Base-by-base conservation (phyloP, 2,888 invertebrate genomes). In the Agonum fuliginosum region DNA sequence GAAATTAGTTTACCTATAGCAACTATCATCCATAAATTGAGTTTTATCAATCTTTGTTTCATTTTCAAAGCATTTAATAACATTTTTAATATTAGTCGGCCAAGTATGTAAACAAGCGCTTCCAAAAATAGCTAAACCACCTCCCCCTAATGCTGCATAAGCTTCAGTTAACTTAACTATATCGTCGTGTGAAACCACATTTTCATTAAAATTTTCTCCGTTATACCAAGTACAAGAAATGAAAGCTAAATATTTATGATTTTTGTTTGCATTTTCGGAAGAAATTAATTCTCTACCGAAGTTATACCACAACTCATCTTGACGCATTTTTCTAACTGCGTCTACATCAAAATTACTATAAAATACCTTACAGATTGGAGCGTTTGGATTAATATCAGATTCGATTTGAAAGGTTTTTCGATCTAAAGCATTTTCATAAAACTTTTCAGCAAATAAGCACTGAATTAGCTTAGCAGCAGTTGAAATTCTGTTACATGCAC, bases 71-170 rank as follows among this genome's bases (percentile, higher is more conserved):
- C 89, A 82, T 81, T 83, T 27, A 79, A 93, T 85, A 24, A 97
- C 90, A 81, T 96, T 92, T 3, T 91, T 88, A 78, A 95, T 87
- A 54, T 86, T 86, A 24, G 90, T 90, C 1, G 98, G 96, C 97
- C 97, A 98, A 1, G 96, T 94, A 85, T 96, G 95, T 69, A 98
- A 90, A 84, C 95, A 96, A 0, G 93, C 97, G 0, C 95, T 95
- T 4, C 97, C 97, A 84, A 97, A 95, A 10, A 98, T 87, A 4
- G 97, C 98, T 78, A 98, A 88, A 0, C 97, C 97, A 22, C 97
- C 97, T 12, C 95, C 95, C 41, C 97, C 97, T 78, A 97, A 88
- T 0, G 97, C 97, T n/a, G 95, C 95, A 86, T 97, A 94, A 0
- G 93, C 96, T 84, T 93, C 91, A 4, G 94, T 92, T 80, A 93